phyloP scores from a whole-genome alignment of 1,140 invertebrate species.

The Agrilus planipennis region DNA sequence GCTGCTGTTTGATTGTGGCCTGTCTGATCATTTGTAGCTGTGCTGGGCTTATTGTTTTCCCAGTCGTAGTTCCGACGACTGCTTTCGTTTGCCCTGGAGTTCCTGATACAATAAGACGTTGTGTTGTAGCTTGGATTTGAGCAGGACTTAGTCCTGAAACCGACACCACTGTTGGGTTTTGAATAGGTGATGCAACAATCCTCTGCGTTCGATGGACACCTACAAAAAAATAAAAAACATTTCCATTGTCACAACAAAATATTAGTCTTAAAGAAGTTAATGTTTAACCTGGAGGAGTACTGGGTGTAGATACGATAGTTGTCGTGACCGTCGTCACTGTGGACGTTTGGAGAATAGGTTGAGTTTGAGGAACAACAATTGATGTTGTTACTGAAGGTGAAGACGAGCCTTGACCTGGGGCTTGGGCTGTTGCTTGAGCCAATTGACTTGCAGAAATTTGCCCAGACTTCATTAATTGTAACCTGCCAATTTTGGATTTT shows the following conservation, averaged over 20 bases:
- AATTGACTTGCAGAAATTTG: constrained; percentile 18
- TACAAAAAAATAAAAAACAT: constrained; percentile 18
- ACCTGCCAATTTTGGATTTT: constrained; percentile 11
- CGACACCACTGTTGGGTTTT: constrained; percentile 36
- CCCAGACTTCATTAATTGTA: constrained; percentile 29
- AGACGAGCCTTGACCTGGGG: constrained; percentile 1
- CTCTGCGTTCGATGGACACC: constrained; percentile 35
- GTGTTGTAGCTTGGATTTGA: constrained; percentile 37
- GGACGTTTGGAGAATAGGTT: constrained; percentile 11
- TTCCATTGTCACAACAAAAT: constrained; percentile 1
- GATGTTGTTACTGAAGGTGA: constrained; percentile 7
- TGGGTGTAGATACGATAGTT: constrained; percentile 27
- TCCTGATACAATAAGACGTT: constrained; percentile 37
- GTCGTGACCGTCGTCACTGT: constrained; percentile 33
- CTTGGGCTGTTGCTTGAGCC: constrained; percentile 7
- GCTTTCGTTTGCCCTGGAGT: constrained; percentile 30
- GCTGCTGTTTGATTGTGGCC: constrained; percentile 29
- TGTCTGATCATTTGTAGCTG: constrained; percentile 40
- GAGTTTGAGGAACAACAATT: constrained; percentile 1
- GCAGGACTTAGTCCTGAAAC: constrained; percentile 33
- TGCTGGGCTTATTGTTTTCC: constrained; percentile 37
- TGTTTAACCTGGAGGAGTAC: constrained; percentile 26
- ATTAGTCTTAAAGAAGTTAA: background rate
- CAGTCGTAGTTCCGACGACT: constrained; percentile 34
- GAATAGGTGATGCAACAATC: constrained; percentile 36